Percentiles rank a stretch among this genome's conserved stretches.
phyloP scores from a whole-genome alignment of 2,888 invertebrate genomes.

The Gymnocheta viridis region DNA sequence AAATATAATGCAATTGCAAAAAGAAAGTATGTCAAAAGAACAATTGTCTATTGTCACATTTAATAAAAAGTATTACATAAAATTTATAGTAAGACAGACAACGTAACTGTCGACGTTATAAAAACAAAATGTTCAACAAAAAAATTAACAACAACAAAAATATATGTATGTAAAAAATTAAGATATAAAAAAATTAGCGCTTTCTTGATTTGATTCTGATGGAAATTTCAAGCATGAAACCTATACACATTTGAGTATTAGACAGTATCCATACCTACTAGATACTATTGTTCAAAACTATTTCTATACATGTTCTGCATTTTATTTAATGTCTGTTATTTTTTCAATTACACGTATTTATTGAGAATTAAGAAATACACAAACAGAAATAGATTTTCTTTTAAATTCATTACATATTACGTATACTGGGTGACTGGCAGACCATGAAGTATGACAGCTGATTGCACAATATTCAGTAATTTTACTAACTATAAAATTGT shows the following conservation, averaged over 20 bases:
- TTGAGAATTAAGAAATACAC: neutral
- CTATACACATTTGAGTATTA: conserved; percentile 20
- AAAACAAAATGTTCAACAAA: conserved; percentile 20
- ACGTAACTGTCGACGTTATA: conserved; percentile 66
- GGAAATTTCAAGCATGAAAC: conserved; percentile 52
- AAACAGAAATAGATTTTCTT: neutral
- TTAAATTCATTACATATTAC: neutral
- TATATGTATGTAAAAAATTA: neutral
- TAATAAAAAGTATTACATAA: conserved; percentile 46
- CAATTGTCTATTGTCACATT: conserved; percentile 20
- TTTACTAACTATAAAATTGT: neutral
- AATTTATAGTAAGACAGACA: conserved; percentile 36
- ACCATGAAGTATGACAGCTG: conserved; percentile 14
- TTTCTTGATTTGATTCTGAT: conserved; percentile 48
- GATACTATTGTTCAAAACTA: conserved; percentile 2
- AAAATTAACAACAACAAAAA: neutral
- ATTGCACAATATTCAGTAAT: neutral
- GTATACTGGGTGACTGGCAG: neutral
- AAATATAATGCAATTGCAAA: neutral
- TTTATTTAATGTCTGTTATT: neutral
- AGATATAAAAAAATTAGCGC: conserved; percentile 40
- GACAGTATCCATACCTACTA: neutral
- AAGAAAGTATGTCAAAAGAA: conserved; percentile 41
- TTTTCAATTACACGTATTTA: conserved; percentile 33
- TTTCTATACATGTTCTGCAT: conserved; percentile 11